Evolutionary conservation across 1,140 invertebrate species (phyloP), one percentile per base, ranked within the genome.

Genomic region (Formica exsecta): DNA sequence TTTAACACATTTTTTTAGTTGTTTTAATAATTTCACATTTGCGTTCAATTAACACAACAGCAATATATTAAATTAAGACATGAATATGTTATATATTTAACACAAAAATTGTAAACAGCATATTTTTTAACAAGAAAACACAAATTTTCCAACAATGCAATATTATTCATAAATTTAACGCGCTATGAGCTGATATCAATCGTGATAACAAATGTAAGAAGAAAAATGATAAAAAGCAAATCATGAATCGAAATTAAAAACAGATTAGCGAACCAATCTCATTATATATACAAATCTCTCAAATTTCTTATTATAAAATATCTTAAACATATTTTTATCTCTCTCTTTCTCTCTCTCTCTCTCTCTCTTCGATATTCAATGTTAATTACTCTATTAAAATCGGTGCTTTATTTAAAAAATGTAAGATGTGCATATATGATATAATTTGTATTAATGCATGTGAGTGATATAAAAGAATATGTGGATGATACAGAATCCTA

Each of bases 121-220:
- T 32, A 3, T 3, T 32, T 32, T 32, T 32, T 4, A 32, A 32
- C 3, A 32, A 32, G 32, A 32, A 32, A 32, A 32, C 32, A 32
- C 1, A 32, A 32, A 32, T 32, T 32, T 32, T 32, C 3, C 32
- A 32, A 32, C 3, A 32, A 32, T 32, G 32, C 32, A 32, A 54
- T 38, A 29, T 19, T 61, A 8, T 83, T 73, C 68, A 62, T 48
- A 59, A 71, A 54, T 81, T 81, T 32, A 7, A 73, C 36, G 19
- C 54, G n/a, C 0, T 25, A 7, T n/a, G 36, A 76, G 5, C 16
- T 29, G 3, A 19, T 51, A 51, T 51, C n/a, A 36, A 61, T 54
- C 29, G 32, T 5, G 64, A 29, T 38, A 25, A 29, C 22, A 13
- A 29, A 64, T 13, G 66, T 5, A 22, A 74, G n/a, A 22, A 9